These are phyloP conservation scores for Hyperoodon ampullatus DNA, from an alignment of 2,113 vertebrate genomes.

Conservation along the genomic window DNA sequence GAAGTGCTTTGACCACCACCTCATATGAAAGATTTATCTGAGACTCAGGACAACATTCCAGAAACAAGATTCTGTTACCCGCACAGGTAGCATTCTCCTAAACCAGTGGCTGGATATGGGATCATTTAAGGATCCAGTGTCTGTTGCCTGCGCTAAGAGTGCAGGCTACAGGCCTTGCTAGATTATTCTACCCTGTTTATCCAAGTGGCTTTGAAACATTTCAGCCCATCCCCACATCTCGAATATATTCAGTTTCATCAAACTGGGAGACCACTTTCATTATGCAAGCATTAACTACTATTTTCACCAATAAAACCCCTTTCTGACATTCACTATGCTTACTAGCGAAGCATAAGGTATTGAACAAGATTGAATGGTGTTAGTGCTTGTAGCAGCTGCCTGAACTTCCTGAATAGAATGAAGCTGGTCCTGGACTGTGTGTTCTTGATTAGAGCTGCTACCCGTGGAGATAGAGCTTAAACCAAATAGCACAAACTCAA, in stretches of 20 bases:
- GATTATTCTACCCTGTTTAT: not conserved
- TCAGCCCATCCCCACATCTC: not conserved
- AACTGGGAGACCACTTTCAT: not conserved
- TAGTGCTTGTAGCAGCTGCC: not conserved
- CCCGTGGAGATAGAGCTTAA: not conserved
- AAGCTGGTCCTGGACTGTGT: not conserved
- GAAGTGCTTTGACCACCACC: not conserved
- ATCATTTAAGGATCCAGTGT: not conserved
- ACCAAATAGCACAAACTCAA: constrained; percentile 14
- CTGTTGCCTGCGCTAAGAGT: not conserved
- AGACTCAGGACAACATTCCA: not conserved
- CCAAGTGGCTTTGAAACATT: not conserved
- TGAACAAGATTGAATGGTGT: not conserved
- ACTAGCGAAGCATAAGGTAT: not conserved
- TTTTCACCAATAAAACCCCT: not conserved
- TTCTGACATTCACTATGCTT: not conserved
- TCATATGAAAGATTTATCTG: not conserved
- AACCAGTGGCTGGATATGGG: not conserved
- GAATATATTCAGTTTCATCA: not conserved
- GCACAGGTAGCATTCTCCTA: not conserved
- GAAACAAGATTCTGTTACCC: constrained; percentile 3
- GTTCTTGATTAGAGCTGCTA: not conserved
- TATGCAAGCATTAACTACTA: not conserved
- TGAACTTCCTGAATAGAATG: not conserved
- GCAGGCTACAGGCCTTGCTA: not conserved